Conservation (phyloP, 1,140 invertebrate genomes). For the Anadara kagoshimensis region DNA sequence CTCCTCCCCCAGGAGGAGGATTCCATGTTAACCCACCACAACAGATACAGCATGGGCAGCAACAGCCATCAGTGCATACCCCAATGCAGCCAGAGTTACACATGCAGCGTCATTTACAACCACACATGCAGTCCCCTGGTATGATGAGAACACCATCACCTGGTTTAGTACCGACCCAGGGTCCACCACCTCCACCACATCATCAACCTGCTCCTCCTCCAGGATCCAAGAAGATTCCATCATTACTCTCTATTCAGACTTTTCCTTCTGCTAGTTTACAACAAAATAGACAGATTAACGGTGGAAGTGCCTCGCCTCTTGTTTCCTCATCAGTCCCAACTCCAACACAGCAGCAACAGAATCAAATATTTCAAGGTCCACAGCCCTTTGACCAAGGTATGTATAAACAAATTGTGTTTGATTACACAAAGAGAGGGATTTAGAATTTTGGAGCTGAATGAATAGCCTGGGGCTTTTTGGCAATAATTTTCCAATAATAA, state of each 20-base stretch:
- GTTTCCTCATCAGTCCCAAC: not conserved
- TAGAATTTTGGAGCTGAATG: no score
- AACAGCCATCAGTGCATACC: constrained; percentile 12
- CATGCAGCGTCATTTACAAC: constrained; percentile 2
- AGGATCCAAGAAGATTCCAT: constrained; percentile 1
- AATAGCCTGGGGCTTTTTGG: no score
- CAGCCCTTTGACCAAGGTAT: not conserved
- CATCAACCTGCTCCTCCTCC: constrained; percentile 2
- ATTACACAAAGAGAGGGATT: no score
- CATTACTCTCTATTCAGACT: constrained; percentile 9
- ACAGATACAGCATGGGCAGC: constrained; percentile 8
- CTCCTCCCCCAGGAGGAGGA: not conserved
- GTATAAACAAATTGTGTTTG: not conserved
- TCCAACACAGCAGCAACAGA: constrained; percentile 3
- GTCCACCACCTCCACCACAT: not conserved
- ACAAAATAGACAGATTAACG: not conserved
- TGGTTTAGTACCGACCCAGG: constrained; percentile 1
- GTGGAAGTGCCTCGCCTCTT: constrained; percentile 3
- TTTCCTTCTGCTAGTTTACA: constrained; percentile 3
- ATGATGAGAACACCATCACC: not conserved
- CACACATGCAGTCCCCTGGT: not conserved
- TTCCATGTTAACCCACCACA: constrained; percentile 3
- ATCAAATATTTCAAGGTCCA: not conserved
- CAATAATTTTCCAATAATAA: no score
- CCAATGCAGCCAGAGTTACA: constrained; percentile 3